phyloP scores from a whole-genome alignment of 2,113 vertebrate genomes.

The Anguilla rostrata region DNA sequence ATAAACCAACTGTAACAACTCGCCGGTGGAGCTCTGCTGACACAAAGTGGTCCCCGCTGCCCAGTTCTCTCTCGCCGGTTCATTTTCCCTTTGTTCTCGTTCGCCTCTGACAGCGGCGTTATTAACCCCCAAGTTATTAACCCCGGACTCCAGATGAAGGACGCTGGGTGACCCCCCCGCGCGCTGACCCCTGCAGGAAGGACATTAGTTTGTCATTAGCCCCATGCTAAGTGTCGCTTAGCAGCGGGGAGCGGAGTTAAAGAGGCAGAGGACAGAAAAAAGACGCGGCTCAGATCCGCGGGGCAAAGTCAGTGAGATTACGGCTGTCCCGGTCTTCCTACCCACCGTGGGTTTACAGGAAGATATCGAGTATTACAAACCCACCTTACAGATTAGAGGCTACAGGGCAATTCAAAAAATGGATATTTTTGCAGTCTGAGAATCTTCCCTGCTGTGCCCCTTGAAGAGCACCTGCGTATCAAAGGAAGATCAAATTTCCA shows the following conservation, averaged over 20 bases:
- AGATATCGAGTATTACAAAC: background rate
- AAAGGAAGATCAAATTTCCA: background rate
- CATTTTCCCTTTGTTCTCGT: conserved; percentile 16
- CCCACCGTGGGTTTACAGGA: conserved; percentile 22
- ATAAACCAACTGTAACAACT: conserved; percentile 28
- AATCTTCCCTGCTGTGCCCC: background rate
- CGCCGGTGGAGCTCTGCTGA: conserved; percentile 7
- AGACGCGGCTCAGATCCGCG: background rate
- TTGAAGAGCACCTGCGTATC: background rate
- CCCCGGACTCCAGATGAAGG: conserved; percentile 2
- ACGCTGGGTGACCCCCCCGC: conserved; percentile 8
- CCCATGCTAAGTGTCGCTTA: conserved; percentile 19
- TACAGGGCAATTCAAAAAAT: background rate
- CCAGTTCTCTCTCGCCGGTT: background rate
- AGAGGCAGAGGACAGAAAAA: background rate
- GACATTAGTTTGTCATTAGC: conserved; percentile 36
- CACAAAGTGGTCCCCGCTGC: conserved; percentile 10
- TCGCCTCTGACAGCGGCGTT: conserved; percentile 15
- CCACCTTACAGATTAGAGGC: background rate
- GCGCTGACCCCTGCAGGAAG: conserved; percentile 27
- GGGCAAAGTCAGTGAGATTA: background rate
- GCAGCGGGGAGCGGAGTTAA: background rate
- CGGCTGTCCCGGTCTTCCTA: background rate
- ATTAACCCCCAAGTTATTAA: conserved; percentile 31
- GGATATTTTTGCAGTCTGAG: background rate